These are phyloP conservation scores for Amorpha juglandis DNA, from an alignment of 2,888 invertebrate genomes.

Conservation along the genomic window DNA sequence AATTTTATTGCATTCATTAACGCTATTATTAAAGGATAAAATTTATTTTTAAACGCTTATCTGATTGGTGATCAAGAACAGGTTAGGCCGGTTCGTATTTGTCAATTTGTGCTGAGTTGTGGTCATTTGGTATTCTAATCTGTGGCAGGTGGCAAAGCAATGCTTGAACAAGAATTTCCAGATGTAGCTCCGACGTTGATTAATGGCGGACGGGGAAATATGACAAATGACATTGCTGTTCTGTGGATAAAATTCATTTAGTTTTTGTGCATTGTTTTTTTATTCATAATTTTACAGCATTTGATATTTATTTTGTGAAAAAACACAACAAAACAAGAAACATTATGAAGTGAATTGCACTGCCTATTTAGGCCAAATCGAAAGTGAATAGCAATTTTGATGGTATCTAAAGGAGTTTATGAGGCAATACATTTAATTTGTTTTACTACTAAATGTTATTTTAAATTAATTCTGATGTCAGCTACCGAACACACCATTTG, in stretches of 20 bases:
- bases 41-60: not conserved
- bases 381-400: not conserved
- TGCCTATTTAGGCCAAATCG: not conserved
- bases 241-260: slow-evolving; percentile 9
- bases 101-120: slow-evolving; percentile 16
- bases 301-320: not conserved
- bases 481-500: not conserved
- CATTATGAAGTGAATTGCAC: too few relatives aligned
- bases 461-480: not conserved
- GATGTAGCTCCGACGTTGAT: slow-evolving; percentile 14
- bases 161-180: slow-evolving; percentile 8
- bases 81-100: slow-evolving; percentile 31
- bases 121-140: slow-evolving; percentile 16
- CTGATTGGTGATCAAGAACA: slow-evolving; percentile 16
- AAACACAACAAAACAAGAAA: not conserved
- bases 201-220: not conserved
- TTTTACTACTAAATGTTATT: not conserved
- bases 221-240: slow-evolving; percentile 11
- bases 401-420: not conserved
- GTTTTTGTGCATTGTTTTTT: not conserved
- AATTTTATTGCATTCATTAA: slow-evolving; percentile 3
- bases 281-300: not conserved
- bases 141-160: slow-evolving; percentile 16
- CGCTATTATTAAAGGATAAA: slow-evolving; percentile 2
- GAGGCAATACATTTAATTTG: not conserved